These are phyloP conservation scores for Epinotia ramella DNA, from an alignment of 2,888 invertebrate species.

Conservation along the genomic window DNA sequence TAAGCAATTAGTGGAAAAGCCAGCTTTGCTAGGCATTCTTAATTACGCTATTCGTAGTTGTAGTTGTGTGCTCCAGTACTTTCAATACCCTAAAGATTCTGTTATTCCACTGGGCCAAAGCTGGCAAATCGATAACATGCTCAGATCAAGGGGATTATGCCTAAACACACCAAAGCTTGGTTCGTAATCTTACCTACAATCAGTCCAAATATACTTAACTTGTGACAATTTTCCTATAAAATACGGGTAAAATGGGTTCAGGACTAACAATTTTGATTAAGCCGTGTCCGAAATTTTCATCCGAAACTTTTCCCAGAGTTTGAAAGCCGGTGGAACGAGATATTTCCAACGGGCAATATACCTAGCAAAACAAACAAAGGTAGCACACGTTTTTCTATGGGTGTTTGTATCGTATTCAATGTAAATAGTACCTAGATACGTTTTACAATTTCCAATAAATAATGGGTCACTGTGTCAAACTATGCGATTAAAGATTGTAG, in stretches of 20 bases:
- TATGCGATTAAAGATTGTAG: constrained; percentile 29
- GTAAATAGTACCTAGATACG: background rate
- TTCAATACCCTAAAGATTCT: constrained; percentile 14
- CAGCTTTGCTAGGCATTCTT: background rate
- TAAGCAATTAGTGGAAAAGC: background rate
- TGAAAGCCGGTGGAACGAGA: constrained; percentile 10
- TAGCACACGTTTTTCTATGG: background rate
- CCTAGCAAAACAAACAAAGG: background rate
- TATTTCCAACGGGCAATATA: background rate
- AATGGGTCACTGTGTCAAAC: constrained; percentile 23
- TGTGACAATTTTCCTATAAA: constrained; percentile 5
- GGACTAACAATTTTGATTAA: constrained; percentile 18
- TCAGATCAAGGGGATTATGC: constrained; percentile 19
- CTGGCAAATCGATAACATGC: constrained; percentile 26
- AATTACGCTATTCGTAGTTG: background rate
- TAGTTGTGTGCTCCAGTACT: background rate
- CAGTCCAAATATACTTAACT: background rate
- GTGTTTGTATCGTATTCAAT: background rate
- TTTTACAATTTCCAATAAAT: constrained; percentile 22
- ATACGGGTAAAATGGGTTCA: constrained; percentile 10
- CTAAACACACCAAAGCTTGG: constrained; percentile 12
- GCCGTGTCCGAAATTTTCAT: constrained; percentile 18
- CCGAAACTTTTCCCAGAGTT: constrained; percentile 16
- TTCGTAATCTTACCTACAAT: background rate
- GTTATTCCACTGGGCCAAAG: constrained; percentile 16